Evolutionary conservation across 2,888 invertebrate genomes (phyloP).

Genomic region (Pandemis cinnamomeana): DNA sequence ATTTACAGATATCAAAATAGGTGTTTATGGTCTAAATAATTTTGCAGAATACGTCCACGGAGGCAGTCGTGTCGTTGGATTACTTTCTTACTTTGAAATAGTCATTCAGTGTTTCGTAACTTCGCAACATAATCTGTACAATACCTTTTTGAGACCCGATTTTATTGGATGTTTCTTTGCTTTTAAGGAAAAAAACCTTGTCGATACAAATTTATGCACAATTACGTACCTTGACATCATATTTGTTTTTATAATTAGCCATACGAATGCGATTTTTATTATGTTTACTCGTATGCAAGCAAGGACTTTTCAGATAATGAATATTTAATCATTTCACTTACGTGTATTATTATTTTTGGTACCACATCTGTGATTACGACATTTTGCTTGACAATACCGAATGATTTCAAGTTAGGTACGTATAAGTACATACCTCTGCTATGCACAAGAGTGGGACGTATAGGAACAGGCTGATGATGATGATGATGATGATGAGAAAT

Average conservation of each 20-base stretch:
- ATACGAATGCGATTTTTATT: neutral
- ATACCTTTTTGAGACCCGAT: constrained; percentile 25
- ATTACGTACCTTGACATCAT: constrained; percentile 12
- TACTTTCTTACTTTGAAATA: constrained; percentile 50
- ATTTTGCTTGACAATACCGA: neutral
- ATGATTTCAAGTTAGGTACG: too few relatives aligned
- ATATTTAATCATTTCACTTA: neutral
- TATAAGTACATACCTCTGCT: too few relatives aligned
- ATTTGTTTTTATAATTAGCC: constrained; percentile 3
- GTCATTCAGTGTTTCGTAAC: constrained; percentile 31
- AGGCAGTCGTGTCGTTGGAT: constrained; percentile 60
- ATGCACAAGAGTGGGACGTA: too few relatives aligned
- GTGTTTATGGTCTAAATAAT: neutral
- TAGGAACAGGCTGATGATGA: too few relatives aligned
- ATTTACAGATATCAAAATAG: too few relatives aligned
- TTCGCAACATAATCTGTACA: constrained; percentile 30
- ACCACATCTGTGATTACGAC: neutral
- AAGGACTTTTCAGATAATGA: neutral
- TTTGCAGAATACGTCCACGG: constrained; percentile 37
- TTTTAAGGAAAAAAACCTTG: constrained; percentile 21
- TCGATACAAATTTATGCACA: constrained; percentile 29
- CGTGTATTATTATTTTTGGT: neutral
- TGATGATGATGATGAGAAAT: too few relatives aligned
- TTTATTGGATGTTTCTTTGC: constrained; percentile 26
- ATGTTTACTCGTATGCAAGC: neutral